Base-by-base conservation (phyloP, 2,797 vertebrate species). In the Synanceia verrucosa region DNA sequence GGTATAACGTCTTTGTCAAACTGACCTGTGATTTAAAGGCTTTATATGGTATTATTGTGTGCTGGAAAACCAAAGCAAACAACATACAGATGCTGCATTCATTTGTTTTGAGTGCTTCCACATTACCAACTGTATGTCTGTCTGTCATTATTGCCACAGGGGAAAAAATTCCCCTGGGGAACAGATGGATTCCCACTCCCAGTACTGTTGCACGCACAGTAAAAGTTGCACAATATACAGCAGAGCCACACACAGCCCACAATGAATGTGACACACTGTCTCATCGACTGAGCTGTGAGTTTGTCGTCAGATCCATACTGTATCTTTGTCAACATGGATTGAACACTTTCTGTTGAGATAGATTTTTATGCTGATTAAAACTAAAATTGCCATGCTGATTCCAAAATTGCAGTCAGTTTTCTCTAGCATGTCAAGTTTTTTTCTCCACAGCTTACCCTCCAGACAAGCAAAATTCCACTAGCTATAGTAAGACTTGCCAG, bases 221-320 rank as follows among this genome's bases (percentile, higher is more conserved):
- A 5, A 18, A 44, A 60, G n/a, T 78, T 86, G 65, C 76, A 47
- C 71, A 87, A 76, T 12, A 51, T 21, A 19, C 3, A 13, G 4
- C 5, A 37, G 13, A 60, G 29, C 57, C 75, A 70, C 68, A 73
- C 65, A 44, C 26, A 51, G 10, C 9, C 19, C n/a, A 37, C 3
- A 37, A 26, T 24, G 4, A 56, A 57, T 12, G 21, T 13, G 10
- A 23, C 23, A 3, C 18, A 31, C 14, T 12, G n/a, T 53, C 1
- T 53, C 18, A 12, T 2, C 51, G 6, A 5, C 28, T 12, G 29
- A 58, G 39, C 52, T 29, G 19, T 5, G 47, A 5, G 19, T 5
- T 57, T 28, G 13, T 46, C 3, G 9, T 6, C 31, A n/a, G 65
- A 60, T 29, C 21, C 4, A 3, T 24, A n/a, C n/a, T n/a, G n/a